Percentiles rank a stretch among this genome's conserved stretches.
Conservation (phyloP, 1,140 invertebrate species). For the Euglossa dilemma region DNA sequence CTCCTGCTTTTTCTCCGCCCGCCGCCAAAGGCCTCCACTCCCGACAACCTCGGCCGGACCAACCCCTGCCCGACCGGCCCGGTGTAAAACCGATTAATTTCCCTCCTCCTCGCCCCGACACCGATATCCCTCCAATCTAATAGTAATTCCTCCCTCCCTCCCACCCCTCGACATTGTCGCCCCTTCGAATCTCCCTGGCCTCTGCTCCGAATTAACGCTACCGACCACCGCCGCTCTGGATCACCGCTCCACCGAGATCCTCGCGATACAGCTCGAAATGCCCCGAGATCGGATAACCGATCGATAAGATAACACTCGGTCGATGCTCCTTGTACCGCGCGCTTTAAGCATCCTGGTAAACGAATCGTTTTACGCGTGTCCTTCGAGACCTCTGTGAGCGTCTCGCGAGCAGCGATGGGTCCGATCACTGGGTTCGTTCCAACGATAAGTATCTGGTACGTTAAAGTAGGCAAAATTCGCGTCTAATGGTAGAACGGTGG, state of each 20-base stretch:
- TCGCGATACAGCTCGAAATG: not conserved
- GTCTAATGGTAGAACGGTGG: no score
- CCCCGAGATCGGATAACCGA: not conserved
- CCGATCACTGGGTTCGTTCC: no score
- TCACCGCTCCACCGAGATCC: no score
- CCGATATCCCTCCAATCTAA: slow-evolving; percentile 54
- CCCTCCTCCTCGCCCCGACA: slow-evolving; percentile 16
- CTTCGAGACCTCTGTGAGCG: no score
- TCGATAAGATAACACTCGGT: not conserved
- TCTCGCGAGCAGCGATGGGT: no score
- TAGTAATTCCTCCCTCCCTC: slow-evolving; percentile 46
- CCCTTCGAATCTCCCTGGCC: not conserved
- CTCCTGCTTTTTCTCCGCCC: slow-evolving; percentile 60
- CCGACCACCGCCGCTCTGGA: no score
- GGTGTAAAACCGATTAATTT: slow-evolving; percentile 68
- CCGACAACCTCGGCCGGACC: slow-evolving; percentile 57
- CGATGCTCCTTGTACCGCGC: not conserved
- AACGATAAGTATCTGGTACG: no score
- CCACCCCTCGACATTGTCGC: slow-evolving; percentile 28
- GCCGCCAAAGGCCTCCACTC: slow-evolving; percentile 39
- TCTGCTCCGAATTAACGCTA: slow-evolving; percentile 21
- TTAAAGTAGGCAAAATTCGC: no score
- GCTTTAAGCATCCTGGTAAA: not conserved
- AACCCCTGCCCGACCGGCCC: slow-evolving; percentile 54
- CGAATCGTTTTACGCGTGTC: not conserved